Percentiles rank a stretch among this genome's conserved stretches.
Conservation (phyloP, 1,140 invertebrate genomes). For the Dendrolimus punctatus region DNA sequence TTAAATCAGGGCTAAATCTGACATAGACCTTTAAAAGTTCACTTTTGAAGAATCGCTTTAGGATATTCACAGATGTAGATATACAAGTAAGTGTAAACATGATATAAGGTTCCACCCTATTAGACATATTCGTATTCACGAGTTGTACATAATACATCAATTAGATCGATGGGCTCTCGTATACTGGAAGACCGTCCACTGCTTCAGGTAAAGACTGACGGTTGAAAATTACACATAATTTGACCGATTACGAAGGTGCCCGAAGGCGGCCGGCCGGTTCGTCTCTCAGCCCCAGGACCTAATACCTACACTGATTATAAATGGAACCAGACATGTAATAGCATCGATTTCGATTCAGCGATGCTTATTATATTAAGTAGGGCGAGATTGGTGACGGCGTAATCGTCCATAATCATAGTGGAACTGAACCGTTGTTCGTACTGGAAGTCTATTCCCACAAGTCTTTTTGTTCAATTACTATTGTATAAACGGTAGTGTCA, state of each 20-base stretch:
- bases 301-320: slow-evolving; percentile 57
- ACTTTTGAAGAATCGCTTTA: too few species aligned
- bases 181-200: slow-evolving; percentile 37
- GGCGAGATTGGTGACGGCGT: slow-evolving; percentile 58
- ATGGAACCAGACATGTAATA: slow-evolving; percentile 63
- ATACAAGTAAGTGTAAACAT: background rate
- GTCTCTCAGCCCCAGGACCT: slow-evolving; percentile 19
- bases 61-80: too few species aligned
- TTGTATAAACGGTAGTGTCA: slow-evolving; percentile 12
- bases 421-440: slow-evolving; percentile 8
- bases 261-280: slow-evolving; percentile 40
- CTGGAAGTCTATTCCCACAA: slow-evolving; percentile 4
- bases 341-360: slow-evolving; percentile 63
- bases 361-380: slow-evolving; percentile 68
- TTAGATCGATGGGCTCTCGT: slow-evolving; percentile 56
- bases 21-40: too few species aligned
- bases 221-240: slow-evolving; percentile 68
- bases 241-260: slow-evolving; percentile 56
- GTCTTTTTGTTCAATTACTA: slow-evolving; percentile 3
- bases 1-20: too few species aligned
- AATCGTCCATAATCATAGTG: slow-evolving; percentile 58
- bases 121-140: too few species aligned
- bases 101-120: background rate
- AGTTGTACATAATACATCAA: slow-evolving; percentile 50
- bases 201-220: slow-evolving; percentile 61